Evolutionary conservation across 1,140 invertebrate genomes (phyloP), one percentile per base, ranked within the genome.

Genomic region (Aradophagus sp.): DNA sequence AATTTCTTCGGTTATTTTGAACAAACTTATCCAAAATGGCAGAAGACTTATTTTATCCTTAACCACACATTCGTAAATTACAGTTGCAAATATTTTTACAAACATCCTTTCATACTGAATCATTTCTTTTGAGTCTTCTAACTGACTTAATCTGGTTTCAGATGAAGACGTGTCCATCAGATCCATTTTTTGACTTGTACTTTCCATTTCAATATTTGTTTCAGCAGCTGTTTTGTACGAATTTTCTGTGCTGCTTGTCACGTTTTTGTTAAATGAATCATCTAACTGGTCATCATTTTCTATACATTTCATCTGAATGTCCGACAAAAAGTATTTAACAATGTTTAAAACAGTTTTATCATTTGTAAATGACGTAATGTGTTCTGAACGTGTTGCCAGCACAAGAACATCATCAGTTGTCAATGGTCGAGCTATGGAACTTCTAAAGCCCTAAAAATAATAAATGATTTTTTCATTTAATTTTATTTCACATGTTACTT

Each of bases 51-150:
- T 84, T 79, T 95, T 95, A 82, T 97, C 95, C 77, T 92, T 91
- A 1, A 94, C 90, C 0, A 95, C 91, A 61, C 94, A 96, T 79
- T 96, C 94, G 76, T 96, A 95, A 20, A 94, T 90, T 15, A 95
- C 84, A 75, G 90, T 89, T 17, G 91, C 91, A 23, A 97, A 83
- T 10, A 89, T 87, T 77, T 95, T 92, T 23, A 90, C 82, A 52
- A 90, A 88, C 11, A 89, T 79, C 50, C 83, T 80, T 76, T 91
- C 89, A 27, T 87, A 86, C 17, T 87, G 84, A 1, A 87, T 75
- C 29, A 90, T 83, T 53, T 84, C 80, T n/a, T 63, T 66, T 8
- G 29, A 6, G 0, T 55, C 44, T 62, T 59, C 55, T 5, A 42
- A 10, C 20, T 66, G 1, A 7, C 16, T 36, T 20, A n/a, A 26